A percentile compares a stretch with the other conserved stretches of the same genome.
phyloP scores from a whole-genome alignment of 2,888 invertebrate genomes.

The Clivina fossor region DNA sequence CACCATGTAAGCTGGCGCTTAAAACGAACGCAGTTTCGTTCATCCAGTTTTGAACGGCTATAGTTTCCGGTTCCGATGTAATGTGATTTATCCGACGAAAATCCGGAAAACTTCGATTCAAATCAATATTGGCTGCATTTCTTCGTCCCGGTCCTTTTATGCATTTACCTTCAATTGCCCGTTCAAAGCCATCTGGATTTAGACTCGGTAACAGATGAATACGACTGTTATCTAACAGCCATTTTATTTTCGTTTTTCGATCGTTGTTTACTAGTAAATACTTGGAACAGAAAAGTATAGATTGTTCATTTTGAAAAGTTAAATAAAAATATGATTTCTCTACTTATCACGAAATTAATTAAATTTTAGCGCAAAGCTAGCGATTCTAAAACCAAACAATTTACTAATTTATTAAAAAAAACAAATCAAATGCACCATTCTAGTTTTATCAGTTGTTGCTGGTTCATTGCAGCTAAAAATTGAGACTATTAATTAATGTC shows the following conservation, averaged over 20 bases:
- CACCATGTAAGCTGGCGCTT: constrained; percentile 67
- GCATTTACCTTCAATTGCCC: constrained; percentile 45
- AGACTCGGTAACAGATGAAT: constrained; percentile 73
- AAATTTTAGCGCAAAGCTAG: too few species aligned
- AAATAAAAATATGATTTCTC: too few species aligned
- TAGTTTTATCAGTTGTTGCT: too few species aligned
- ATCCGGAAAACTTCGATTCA: constrained; percentile 69
- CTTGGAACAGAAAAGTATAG: constrained; percentile 48
- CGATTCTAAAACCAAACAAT: background rate
- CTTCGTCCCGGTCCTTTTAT: constrained; percentile 44
- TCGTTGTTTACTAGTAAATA: constrained; percentile 55
- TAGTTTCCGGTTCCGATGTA: constrained; percentile 59
- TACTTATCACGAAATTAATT: too few species aligned
- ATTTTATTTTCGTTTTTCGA: constrained; percentile 55
- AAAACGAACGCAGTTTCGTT: constrained; percentile 59
- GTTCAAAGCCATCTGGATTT: constrained; percentile 73
- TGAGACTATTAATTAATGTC: too few species aligned
- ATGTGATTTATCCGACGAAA: constrained; percentile 52
- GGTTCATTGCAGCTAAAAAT: too few species aligned
- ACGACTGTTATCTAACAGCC: constrained; percentile 65
- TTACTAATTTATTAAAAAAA: background rate
- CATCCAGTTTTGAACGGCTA: constrained; percentile 63
- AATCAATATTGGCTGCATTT: constrained; percentile 47
- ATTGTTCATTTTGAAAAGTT: too few species aligned
- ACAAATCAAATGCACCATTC: too few species aligned